phyloP scores from a whole-genome alignment of 1,140 invertebrate genomes.

The Carposina sasakii region DNA sequence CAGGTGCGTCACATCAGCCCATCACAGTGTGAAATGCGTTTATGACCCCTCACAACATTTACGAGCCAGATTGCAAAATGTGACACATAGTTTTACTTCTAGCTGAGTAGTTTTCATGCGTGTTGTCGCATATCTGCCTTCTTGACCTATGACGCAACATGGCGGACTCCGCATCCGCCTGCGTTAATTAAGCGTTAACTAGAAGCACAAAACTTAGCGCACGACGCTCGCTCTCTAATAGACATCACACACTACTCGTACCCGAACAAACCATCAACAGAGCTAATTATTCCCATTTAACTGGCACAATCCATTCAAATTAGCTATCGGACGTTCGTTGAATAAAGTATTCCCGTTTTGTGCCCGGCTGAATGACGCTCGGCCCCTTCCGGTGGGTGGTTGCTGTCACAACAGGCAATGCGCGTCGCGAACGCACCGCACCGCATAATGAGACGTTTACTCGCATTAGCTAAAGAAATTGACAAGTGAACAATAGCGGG shows the following conservation, averaged over 20 bases:
- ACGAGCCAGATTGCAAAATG: constrained; percentile 29
- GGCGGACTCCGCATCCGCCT: constrained; percentile 12
- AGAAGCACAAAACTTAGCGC: constrained; percentile 41
- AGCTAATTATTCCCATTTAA: constrained; percentile 70
- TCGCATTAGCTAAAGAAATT: constrained; percentile 73
- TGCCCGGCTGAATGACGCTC: constrained; percentile 65
- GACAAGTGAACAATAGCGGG: constrained; percentile 71
- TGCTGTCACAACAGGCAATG: constrained; percentile 70
- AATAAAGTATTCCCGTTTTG: constrained; percentile 70
- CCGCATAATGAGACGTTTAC: constrained; percentile 72
- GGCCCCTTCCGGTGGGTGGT: constrained; percentile 70
- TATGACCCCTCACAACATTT: constrained; percentile 26
- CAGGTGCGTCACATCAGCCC: constrained; percentile 33
- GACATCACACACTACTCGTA: constrained; percentile 18
- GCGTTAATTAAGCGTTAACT: constrained; percentile 44
- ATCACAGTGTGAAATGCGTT: constrained; percentile 32
- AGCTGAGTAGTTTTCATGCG: constrained; percentile 16
- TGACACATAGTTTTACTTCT: constrained; percentile 19
- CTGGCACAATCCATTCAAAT: constrained; percentile 66
- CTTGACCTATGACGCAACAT: constrained; percentile 26
- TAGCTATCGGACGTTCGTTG: constrained; percentile 60
- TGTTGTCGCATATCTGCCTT: constrained; percentile 21
- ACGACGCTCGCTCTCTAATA: constrained; percentile 28
- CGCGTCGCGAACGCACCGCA: constrained; percentile 64
- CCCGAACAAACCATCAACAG: constrained; percentile 31